phyloP scores from a whole-genome alignment of 2,113 vertebrate species.

The Calonectris borealis region DNA sequence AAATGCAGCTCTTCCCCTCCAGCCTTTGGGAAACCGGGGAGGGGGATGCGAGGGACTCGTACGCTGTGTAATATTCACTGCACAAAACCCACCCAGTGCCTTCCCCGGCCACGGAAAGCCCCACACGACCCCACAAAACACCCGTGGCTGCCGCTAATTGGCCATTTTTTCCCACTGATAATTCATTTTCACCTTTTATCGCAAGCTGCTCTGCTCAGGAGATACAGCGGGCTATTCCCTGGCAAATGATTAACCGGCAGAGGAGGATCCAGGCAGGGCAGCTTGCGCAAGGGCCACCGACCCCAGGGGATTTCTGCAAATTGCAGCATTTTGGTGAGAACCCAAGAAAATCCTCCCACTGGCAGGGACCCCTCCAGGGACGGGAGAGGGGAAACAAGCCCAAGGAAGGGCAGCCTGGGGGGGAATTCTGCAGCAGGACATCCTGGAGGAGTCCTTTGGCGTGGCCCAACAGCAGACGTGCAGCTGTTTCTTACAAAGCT shows the following conservation, averaged over 20 bases:
- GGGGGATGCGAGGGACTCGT: background rate
- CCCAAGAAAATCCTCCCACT: background rate
- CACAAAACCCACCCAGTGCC: background rate
- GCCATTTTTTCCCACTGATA: background rate
- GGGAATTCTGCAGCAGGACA: background rate
- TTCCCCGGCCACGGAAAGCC: background rate
- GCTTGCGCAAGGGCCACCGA: background rate
- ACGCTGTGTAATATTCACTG: accelerated
- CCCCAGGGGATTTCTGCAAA: accelerated
- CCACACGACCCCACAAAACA: background rate
- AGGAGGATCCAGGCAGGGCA: background rate
- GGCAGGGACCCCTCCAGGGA: background rate
- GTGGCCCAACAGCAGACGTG: background rate
- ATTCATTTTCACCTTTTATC: background rate
- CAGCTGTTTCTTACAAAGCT: background rate
- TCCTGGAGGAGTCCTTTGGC: background rate
- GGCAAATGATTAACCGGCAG: background rate
- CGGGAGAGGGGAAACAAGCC: background rate
- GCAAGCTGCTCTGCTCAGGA: accelerated
- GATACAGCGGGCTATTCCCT: background rate
- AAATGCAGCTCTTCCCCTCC: background rate
- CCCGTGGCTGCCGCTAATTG: background rate
- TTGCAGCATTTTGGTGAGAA: background rate
- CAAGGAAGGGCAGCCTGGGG: background rate
- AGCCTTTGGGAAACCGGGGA: background rate